These are phyloP conservation scores for Kryptopterus vitreolus DNA, from an alignment of 2,797 vertebrate genomes.

Conservation along the genomic window DNA sequence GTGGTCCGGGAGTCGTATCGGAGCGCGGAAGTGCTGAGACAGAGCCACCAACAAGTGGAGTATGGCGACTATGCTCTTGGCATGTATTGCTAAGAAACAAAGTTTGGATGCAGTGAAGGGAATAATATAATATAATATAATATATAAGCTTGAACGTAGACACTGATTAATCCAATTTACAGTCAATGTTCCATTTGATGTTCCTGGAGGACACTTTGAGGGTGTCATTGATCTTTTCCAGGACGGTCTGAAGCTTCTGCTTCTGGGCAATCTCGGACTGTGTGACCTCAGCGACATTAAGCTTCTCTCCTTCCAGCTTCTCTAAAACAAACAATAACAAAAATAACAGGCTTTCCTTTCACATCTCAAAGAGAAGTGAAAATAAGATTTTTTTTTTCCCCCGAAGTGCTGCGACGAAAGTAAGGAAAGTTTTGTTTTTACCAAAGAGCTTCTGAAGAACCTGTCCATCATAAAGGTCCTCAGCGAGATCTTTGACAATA, in stretches of 20 bases:
- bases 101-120: neutral
- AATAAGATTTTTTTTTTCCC: neutral
- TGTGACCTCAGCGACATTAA: constrained; percentile 87
- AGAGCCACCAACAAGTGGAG: constrained; percentile 94
- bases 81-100: constrained; percentile 83
- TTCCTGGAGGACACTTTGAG: constrained; percentile 82
- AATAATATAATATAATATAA: neutral
- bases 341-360: neutral
- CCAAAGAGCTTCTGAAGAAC: constrained; percentile 88
- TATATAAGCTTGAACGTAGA: neutral
- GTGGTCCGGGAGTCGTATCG: constrained; percentile 94
- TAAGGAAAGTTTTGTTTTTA: constrained; percentile 46
- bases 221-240: constrained; percentile 88
- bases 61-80: constrained; percentile 96
- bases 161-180: constrained; percentile 68
- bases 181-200: constrained; percentile 88
- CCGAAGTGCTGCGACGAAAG: neutral
- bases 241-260: constrained; percentile 86
- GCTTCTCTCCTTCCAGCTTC: constrained; percentile 85
- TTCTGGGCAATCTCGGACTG: constrained; percentile 90
- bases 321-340: constrained; percentile 65
- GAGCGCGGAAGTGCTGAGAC: constrained; percentile 95
- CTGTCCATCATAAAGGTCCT: constrained; percentile 87
- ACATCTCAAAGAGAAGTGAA: constrained; percentile 16
- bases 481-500: constrained; percentile 87